Percentiles rank a stretch among this genome's conserved stretches.
Conservation (phyloP, 2,797 vertebrate species). For the Myotis pilosus region DNA sequence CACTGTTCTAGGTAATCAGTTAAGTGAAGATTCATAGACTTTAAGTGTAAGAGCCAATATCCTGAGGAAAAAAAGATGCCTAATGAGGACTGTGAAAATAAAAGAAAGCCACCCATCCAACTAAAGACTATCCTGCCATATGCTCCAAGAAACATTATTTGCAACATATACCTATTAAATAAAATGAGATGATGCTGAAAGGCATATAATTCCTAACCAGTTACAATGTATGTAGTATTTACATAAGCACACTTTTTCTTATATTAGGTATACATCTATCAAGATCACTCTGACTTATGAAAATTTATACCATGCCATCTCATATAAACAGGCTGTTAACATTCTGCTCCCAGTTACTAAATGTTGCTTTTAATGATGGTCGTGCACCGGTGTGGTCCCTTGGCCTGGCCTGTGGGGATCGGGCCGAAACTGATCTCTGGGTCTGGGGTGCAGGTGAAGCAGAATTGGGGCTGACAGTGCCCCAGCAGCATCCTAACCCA, state of each 20-base stretch:
- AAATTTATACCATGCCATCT: neutral
- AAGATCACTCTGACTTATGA: neutral
- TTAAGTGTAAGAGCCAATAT: neutral
- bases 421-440: too few species aligned
- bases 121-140: neutral
- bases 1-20: neutral
- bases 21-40: neutral
- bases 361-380: neutral
- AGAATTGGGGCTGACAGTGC: too few species aligned
- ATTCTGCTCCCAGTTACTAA: neutral
- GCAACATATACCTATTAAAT: neutral
- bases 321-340: neutral
- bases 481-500: too few species aligned
- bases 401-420: too few species aligned
- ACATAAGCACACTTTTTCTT: neutral
- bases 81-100: neutral
- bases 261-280: neutral
- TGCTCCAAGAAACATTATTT: neutral
- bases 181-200: neutral
- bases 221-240: neutral
- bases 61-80: neutral
- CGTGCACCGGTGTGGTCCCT: too few species aligned
- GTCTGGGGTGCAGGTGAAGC: too few species aligned
- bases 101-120: neutral
- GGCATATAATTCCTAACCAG: neutral